Evolutionary conservation across 1,140 invertebrate species (phyloP).

Genomic region (Drosophila aff.): DNA sequence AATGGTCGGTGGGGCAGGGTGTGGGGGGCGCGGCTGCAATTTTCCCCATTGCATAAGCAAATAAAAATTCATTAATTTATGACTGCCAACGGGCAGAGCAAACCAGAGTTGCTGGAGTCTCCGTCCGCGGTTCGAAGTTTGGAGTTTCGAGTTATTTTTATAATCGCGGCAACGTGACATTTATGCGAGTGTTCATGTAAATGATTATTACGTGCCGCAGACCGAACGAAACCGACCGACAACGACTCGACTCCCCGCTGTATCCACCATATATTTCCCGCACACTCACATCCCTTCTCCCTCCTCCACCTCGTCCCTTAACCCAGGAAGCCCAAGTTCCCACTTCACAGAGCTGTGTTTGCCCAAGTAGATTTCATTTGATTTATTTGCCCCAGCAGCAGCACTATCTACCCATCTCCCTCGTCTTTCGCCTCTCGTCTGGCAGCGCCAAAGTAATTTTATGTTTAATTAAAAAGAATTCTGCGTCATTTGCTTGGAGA

Average conservation of each 20-base stretch:
- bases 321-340: conserved; percentile 6
- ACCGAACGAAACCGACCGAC: conserved; percentile 31
- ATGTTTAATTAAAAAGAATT: conserved; percentile 83
- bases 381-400: conserved; percentile 71
- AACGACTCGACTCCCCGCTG: conserved; percentile 26
- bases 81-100: conserved; percentile 68
- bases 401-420: conserved; percentile 40
- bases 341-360: conserved; percentile 55
- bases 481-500: conserved; percentile 68
- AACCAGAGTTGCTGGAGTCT: conserved; percentile 24
- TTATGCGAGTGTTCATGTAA: conserved; percentile 83
- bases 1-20: conserved; percentile 12
- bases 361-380: conserved; percentile 75
- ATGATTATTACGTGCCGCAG: conserved; percentile 80
- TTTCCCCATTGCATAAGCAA: conserved; percentile 81
- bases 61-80: conserved; percentile 84
- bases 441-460: conserved; percentile 75
- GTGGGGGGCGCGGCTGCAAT: conserved; percentile 50
- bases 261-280: conserved; percentile 19
- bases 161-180: conserved; percentile 80
- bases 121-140: conserved; percentile 42
- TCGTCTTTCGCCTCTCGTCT: conserved; percentile 19
- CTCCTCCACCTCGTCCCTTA: not conserved
- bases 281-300: not conserved
- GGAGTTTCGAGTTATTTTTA: conserved; percentile 79